phyloP scores from a whole-genome alignment of 2,797 vertebrate genomes.

The Aldrovandia affinis region DNA sequence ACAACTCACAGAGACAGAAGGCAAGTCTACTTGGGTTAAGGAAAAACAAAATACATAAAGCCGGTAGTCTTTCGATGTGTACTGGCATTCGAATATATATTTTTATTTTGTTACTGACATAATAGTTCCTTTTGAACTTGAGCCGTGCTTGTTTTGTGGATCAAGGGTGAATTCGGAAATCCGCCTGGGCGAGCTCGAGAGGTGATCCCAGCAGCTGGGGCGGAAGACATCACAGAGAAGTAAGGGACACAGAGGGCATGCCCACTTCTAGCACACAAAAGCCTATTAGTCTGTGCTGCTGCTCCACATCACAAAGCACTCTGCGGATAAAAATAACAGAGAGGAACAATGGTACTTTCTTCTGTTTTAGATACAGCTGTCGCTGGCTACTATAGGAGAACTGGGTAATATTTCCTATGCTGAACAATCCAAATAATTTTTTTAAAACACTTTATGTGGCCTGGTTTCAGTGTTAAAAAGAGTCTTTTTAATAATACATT shows the following conservation, averaged over 20 bases:
- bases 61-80: slow-evolving; percentile 4
- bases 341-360: neutral
- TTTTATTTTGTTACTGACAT: slow-evolving; percentile 36
- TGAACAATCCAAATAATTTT: neutral
- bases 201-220: neutral
- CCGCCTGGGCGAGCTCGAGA: neutral
- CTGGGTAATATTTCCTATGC: neutral
- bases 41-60: slow-evolving; percentile 33
- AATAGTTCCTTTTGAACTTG: neutral
- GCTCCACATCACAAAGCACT: neutral
- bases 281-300: neutral
- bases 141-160: neutral
- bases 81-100: neutral
- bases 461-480: neutral
- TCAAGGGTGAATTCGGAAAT: neutral
- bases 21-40: slow-evolving; percentile 23
- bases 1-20: slow-evolving; percentile 33
- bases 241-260: neutral
- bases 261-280: neutral
- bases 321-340: neutral
- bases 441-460: no score
- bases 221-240: neutral
- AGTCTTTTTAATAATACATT: no score
- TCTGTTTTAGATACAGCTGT: neutral
- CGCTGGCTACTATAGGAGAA: neutral